phyloP scores from a whole-genome alignment of 2,113 vertebrate species.

The Camelus bactrianus region DNA sequence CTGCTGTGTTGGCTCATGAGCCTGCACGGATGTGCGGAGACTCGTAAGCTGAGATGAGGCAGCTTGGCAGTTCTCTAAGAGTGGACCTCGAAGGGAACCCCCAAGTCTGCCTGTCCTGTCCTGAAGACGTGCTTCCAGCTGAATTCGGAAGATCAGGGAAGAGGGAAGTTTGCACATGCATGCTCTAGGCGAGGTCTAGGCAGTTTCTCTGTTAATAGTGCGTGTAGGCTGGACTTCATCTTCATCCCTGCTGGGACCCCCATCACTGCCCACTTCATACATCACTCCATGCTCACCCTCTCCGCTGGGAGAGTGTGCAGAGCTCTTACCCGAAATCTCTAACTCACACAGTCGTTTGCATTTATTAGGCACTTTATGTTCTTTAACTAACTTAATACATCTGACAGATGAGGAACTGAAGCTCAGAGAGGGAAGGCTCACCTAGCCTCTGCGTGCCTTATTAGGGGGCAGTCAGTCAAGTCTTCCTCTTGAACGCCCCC shows the following conservation, averaged over 20 bases:
- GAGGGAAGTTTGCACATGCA: not conserved
- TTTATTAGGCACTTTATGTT: not conserved
- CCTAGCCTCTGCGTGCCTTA: rapidly evolving
- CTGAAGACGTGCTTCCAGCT: not conserved
- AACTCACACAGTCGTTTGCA: not conserved
- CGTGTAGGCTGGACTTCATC: no score
- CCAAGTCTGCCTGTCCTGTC: not conserved
- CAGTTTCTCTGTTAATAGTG: no score
- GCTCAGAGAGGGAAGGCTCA: not conserved
- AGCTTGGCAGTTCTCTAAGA: not conserved
- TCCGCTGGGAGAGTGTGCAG: not conserved
- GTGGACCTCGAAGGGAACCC: rapidly evolving
- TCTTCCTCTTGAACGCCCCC: not conserved
- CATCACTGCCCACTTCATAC: rapidly evolving
- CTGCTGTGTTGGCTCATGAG: rapidly evolving
- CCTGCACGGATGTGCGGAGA: not conserved
- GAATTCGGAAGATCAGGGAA: not conserved
- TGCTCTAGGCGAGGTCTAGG: no score
- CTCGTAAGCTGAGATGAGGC: no score
- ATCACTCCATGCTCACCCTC: not conserved
- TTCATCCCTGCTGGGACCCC: not conserved
- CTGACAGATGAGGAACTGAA: not conserved
- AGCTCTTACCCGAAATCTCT: not conserved
- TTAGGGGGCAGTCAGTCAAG: not conserved
- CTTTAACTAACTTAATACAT: not conserved